These are phyloP conservation scores for Scomber colias DNA, from an alignment of 2,113 vertebrate genomes.

Conservation along the genomic window DNA sequence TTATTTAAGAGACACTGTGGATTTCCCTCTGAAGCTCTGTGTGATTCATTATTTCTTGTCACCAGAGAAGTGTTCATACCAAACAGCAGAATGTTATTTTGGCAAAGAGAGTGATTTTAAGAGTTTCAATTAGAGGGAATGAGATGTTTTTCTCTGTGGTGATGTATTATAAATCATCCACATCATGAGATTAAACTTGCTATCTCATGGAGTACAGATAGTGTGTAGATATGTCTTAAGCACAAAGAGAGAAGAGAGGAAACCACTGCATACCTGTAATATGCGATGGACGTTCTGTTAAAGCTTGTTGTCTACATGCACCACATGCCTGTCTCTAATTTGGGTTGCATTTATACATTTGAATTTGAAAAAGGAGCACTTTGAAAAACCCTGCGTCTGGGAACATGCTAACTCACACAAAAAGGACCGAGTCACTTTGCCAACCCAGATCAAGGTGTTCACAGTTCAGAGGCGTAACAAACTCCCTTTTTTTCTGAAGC, in stretches of 20 bases:
- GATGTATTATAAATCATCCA: not conserved
- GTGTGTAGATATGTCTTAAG: too few species aligned
- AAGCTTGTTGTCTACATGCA: too few species aligned
- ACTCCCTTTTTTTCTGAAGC: too few species aligned
- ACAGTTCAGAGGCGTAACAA: not conserved
- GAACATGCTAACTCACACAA: too few species aligned
- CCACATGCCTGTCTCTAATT: too few species aligned
- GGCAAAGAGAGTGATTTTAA: conserved; percentile 1
- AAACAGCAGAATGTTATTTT: conserved; percentile 10
- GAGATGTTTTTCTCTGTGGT: not conserved
- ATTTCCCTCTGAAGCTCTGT: conserved; percentile 7
- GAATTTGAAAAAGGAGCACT: too few species aligned
- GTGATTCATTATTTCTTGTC: conserved; percentile 23
- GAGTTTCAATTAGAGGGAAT: conserved; percentile 16
- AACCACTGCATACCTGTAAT: too few species aligned
- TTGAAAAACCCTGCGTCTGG: too few species aligned
- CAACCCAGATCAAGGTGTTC: not conserved
- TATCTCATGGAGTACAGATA: too few species aligned
- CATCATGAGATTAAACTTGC: not conserved
- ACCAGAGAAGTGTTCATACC: not conserved
- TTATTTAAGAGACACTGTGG: conserved; percentile 9
- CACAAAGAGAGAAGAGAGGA: too few species aligned
- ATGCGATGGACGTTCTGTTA: too few species aligned
- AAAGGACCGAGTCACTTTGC: not conserved
- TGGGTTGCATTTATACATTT: too few species aligned